These are phyloP conservation scores for Botia almorhae DNA, from an alignment of 2,797 vertebrate species.

Conservation along the genomic window DNA sequence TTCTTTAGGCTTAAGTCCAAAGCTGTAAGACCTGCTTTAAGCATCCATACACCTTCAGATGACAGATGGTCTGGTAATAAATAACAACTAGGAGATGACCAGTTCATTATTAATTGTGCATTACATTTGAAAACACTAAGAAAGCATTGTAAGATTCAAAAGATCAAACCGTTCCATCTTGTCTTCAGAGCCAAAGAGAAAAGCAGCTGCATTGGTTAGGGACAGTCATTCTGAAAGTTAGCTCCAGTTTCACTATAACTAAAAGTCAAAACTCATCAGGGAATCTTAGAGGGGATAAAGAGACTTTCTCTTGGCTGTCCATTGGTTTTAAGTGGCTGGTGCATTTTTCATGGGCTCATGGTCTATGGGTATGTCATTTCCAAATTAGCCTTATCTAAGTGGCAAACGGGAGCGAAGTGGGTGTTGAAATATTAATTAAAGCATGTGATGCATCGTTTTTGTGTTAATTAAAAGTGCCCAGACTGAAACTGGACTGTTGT, in stretches of 20 bases:
- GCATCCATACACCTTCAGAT: slow-evolving; percentile 57
- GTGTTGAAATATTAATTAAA: slow-evolving; percentile 79
- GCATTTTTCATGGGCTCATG: slow-evolving; percentile 81
- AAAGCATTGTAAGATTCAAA: too few species aligned
- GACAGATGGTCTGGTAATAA: slow-evolving; percentile 69
- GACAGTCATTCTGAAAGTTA: slow-evolving; percentile 66
- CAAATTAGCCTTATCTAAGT: slow-evolving; percentile 77
- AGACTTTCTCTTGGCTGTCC: slow-evolving; percentile 74
- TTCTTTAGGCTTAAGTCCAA: slow-evolving; percentile 62
- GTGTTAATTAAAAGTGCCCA: slow-evolving; percentile 78
- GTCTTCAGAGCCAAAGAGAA: slow-evolving; percentile 70
- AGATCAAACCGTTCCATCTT: slow-evolving; percentile 76
- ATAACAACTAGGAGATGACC: slow-evolving; percentile 68
- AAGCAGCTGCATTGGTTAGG: slow-evolving; percentile 68
- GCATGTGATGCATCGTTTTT: slow-evolving; percentile 71
- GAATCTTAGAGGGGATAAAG: slow-evolving; percentile 49
- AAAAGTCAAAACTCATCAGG: slow-evolving; percentile 71
- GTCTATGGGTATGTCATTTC: slow-evolving; percentile 76
- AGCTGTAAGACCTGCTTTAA: slow-evolving; percentile 57
- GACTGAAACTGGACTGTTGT: slow-evolving; percentile 63
- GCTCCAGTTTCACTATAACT: slow-evolving; percentile 67
- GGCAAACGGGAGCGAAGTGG: slow-evolving; percentile 70
- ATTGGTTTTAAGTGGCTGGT: slow-evolving; percentile 82
- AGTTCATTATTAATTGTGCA: slow-evolving; percentile 79
- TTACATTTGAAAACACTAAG: slow-evolving; percentile 83